Evolutionary conservation across 2,888 invertebrate genomes (phyloP), one percentile per base, ranked within the genome.

Genomic region (Trichacis sp.): DNA sequence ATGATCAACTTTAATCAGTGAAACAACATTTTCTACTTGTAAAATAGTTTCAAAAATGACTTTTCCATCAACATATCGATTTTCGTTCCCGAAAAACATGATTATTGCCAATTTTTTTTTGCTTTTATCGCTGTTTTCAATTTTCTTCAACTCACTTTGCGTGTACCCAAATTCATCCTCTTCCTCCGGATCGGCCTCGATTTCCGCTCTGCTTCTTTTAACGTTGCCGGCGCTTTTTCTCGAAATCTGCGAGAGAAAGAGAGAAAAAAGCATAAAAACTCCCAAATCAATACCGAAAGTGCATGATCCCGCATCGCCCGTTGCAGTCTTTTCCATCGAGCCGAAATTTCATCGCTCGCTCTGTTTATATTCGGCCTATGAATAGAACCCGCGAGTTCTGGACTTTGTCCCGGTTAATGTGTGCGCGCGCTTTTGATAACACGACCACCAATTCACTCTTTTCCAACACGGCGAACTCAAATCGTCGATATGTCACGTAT

Each of bases 131-230:
- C n/a, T n/a, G n/a, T n/a, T n/a, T n/a, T n/a, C n/a, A n/a, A n/a
- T n/a, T n/a, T n/a, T 12, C 2, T 30, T 43, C 57, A 33, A 91
- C 93, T 92, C 87, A 96, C 96, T 92, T 81, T 87, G 87, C n/a
- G 97, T 97, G 86, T 97, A 97, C 56, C 96, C 97, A 85, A 91
- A 97, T 77, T 94, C 93, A 79, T 97, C 97, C 84, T 96, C 96
- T 72, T 90, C 87, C 77, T 97, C 97, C 11, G 90, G 88, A 79
- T 97, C 96, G 0, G 91, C 91, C 1, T 89, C 90, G 55, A 90
- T 90, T 85, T 94, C 94, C 73, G 91, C 90, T 85, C 89, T 91
- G 70, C 88, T 89, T 51, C 93, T 87, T 79, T 91, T 93, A 2
- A 95, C 88, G 69, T 94, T 94, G 0, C 92, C 96, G 0, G 96